Percentiles rank a stretch among this genome's conserved stretches.
phyloP scores from a whole-genome alignment of 2,113 vertebrate genomes.

The Desmodus rotundus region DNA sequence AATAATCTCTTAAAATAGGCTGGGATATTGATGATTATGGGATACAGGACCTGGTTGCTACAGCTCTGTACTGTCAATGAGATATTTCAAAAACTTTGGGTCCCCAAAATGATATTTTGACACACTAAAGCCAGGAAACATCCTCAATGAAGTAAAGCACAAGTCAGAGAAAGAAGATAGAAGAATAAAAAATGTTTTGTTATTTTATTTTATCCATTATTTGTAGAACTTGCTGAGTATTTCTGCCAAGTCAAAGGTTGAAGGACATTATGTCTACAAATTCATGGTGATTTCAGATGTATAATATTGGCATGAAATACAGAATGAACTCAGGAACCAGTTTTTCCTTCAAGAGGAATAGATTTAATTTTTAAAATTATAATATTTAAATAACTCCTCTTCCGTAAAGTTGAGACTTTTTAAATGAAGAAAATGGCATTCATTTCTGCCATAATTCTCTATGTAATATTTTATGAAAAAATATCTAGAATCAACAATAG shows the following conservation, averaged over 20 bases:
- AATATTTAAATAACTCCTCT: slow-evolving; percentile 8
- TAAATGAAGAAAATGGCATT: neutral
- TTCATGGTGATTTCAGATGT: neutral
- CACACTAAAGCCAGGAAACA: neutral
- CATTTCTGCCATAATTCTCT: neutral
- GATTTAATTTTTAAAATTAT: neutral
- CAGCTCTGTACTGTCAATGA: neutral
- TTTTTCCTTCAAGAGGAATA: neutral
- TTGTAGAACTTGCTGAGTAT: neutral
- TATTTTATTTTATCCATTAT: neutral
- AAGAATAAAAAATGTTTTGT: neutral
- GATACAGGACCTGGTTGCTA: neutral
- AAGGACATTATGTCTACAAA: neutral
- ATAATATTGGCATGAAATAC: neutral
- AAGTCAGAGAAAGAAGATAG: neutral
- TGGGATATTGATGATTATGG: neutral
- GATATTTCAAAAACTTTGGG: neutral
- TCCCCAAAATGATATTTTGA: neutral
- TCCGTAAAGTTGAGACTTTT: neutral
- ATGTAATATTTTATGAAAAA: neutral
- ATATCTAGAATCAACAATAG: neutral
- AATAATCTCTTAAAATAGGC: neutral
- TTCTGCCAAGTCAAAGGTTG: neutral
- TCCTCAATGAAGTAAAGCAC: neutral
- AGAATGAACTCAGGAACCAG: neutral